Conservation (phyloP, 1,140 invertebrate species). For the Aphis gossypii region DNA sequence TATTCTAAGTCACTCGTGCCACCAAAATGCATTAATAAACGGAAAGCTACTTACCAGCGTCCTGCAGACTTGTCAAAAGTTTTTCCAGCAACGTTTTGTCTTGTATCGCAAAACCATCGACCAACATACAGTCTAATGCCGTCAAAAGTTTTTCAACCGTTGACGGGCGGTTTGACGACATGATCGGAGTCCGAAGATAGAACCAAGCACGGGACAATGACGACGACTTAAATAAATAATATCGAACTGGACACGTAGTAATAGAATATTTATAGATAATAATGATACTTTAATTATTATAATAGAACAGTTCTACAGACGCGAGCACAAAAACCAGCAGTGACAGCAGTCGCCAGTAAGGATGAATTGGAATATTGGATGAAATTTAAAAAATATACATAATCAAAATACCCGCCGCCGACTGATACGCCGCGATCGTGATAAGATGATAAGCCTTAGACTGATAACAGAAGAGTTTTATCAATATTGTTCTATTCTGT, state of each 20-base stretch:
- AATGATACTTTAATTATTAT: neutral
- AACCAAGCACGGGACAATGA: neutral
- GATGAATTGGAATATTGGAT: no score
- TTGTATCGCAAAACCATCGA: neutral
- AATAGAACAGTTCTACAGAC: neutral
- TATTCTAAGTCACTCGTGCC: neutral
- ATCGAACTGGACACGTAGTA: neutral
- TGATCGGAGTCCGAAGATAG: neutral
- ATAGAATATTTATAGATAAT: neutral
- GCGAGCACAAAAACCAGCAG: neutral
- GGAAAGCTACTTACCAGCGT: neutral
- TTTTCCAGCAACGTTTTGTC: constrained; percentile 44
- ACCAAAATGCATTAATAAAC: neutral
- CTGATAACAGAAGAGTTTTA: no score
- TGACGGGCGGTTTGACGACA: neutral
- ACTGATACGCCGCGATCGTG: neutral
- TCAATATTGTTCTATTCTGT: no score
- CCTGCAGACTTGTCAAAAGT: constrained; percentile 1
- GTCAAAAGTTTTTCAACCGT: constrained; percentile 2
- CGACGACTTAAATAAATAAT: neutral
- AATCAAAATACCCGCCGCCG: neutral
- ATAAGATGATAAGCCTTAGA: neutral
- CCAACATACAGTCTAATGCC: constrained; percentile 1
- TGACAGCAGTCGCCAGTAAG: no score
- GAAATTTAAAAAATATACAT: neutral